Conservation (phyloP, 2,888 invertebrate genomes). For the Tetropium fuscum region DNA sequence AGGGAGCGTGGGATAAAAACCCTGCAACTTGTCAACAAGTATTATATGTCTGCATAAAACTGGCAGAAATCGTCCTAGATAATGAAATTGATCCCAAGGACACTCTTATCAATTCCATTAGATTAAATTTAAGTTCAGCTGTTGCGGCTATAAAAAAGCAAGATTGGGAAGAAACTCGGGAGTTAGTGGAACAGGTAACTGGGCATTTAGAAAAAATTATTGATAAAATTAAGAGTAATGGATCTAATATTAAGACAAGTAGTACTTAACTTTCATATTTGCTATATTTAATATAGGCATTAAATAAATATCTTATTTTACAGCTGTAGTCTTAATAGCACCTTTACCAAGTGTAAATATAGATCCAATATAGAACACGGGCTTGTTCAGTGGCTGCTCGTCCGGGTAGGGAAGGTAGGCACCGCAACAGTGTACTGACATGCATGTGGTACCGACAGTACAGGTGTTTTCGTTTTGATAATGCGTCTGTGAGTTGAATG, state of each 20-base stretch:
- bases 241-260: constrained; percentile 16
- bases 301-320: constrained; percentile 22
- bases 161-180: constrained; percentile 58
- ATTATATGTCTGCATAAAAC: constrained; percentile 70
- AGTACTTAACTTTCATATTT: constrained; percentile 26
- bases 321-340: not conserved
- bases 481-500: too few relatives aligned
- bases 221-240: constrained; percentile 45
- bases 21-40: constrained; percentile 73
- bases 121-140: constrained; percentile 59
- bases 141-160: constrained; percentile 64
- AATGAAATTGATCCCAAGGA: constrained; percentile 61
- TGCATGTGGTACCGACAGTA: too few relatives aligned
- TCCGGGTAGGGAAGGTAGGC: too few relatives aligned
- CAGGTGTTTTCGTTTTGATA: too few relatives aligned
- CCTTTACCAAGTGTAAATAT: too few relatives aligned
- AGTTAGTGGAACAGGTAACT: constrained; percentile 57
- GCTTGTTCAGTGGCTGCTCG: too few relatives aligned
- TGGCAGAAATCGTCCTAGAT: constrained; percentile 72
- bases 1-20: constrained; percentile 76
- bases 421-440: too few relatives aligned
- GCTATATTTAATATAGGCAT: constrained; percentile 3
- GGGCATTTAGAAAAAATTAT: constrained; percentile 46
- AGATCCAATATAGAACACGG: too few relatives aligned
- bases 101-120: constrained; percentile 56